Evolutionary conservation across 2,888 invertebrate genomes (phyloP).

Genomic region (Protonemura montana): DNA sequence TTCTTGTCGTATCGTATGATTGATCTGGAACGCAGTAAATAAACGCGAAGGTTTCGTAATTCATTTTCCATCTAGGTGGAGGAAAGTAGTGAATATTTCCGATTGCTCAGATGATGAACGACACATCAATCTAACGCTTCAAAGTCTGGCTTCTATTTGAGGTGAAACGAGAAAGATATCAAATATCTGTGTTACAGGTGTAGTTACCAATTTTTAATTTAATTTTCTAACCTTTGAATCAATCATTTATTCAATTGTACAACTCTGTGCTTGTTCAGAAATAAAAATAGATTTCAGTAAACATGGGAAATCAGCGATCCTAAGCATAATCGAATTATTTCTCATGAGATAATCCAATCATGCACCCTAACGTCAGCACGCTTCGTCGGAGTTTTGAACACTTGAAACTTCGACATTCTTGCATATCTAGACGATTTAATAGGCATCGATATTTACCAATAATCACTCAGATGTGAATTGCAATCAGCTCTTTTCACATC

Average conservation of each 20-base stretch:
- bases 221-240: too few relatives aligned
- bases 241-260: too few relatives aligned
- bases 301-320: background rate
- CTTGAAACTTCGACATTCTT: background rate
- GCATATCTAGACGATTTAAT: background rate
- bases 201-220: too few relatives aligned
- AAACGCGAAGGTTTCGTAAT: background rate
- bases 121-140: background rate
- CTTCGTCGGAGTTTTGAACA: background rate
- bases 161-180: too few relatives aligned
- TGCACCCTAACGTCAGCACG: background rate
- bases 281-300: background rate
- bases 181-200: too few relatives aligned
- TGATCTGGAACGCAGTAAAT: slow-evolving; percentile 1
- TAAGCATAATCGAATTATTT: background rate
- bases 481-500: background rate
- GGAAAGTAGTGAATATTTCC: slow-evolving; percentile 16
- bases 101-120: slow-evolving; percentile 16
- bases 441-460: background rate
- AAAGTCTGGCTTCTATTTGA: background rate
- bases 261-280: background rate
- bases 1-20: slow-evolving; percentile 16
- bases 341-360: background rate
- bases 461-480: background rate
- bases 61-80: slow-evolving; percentile 9